These are phyloP conservation scores for Phaethornis superciliosus DNA, from an alignment of 2,113 vertebrate genomes.

Conservation along the genomic window DNA sequence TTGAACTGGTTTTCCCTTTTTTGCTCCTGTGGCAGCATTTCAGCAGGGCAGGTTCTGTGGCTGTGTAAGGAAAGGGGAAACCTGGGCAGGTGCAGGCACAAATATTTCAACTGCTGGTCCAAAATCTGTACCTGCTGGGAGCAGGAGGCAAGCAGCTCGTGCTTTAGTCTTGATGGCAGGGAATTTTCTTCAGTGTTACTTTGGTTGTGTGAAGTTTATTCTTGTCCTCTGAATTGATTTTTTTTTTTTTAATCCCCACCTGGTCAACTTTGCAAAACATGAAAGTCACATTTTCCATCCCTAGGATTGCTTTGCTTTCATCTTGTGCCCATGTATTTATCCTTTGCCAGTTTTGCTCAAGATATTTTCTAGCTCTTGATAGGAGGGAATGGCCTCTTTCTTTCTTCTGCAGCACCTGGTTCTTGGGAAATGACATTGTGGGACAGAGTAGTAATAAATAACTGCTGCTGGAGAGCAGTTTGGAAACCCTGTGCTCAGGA, in stretches of 20 bases:
- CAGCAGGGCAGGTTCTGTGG: not conserved
- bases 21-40: not conserved
- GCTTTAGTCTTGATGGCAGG: not conserved
- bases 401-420: slow-evolving; percentile 13
- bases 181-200: not conserved
- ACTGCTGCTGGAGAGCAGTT: not conserved
- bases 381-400: not conserved
- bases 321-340: slow-evolving; percentile 14
- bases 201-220: not conserved
- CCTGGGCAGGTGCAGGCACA: not conserved
- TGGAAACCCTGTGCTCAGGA: not conserved
- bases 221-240: not conserved
- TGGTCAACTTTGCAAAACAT: not conserved
- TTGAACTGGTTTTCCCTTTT: not conserved
- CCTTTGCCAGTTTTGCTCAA: not conserved
- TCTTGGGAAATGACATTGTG: not conserved
- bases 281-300: not conserved
- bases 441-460: not conserved
- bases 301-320: slow-evolving; percentile 5
- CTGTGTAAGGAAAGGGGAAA: not conserved
- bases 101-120: not conserved
- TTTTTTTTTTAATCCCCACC: not conserved
- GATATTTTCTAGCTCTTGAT: not conserved
- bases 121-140: not conserved
- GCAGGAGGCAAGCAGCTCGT: not conserved